These are phyloP conservation scores for Poeciliopsis turneri DNA, from an alignment of 2,797 vertebrate species.

Conservation along the genomic window DNA sequence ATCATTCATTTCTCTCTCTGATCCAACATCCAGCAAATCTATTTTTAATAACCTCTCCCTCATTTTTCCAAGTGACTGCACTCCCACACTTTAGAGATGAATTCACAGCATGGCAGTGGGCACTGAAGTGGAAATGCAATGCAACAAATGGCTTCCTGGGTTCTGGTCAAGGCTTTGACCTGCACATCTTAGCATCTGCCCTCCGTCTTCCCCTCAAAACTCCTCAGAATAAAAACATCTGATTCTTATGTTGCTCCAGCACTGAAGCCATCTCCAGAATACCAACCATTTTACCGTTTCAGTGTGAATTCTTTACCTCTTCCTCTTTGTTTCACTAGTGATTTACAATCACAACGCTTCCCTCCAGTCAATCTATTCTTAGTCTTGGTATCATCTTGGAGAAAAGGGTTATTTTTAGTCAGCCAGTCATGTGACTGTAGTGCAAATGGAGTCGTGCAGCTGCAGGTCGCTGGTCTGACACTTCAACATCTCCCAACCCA, in stretches of 20 bases:
- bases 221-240: background rate
- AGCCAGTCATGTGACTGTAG: slow-evolving; percentile 56
- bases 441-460: slow-evolving; percentile 52
- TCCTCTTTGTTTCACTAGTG: slow-evolving; percentile 28
- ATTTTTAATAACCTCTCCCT: background rate
- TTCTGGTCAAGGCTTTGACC: slow-evolving; percentile 1
- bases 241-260: slow-evolving; percentile 1
- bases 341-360: slow-evolving; percentile 53
- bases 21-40: background rate
- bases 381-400: slow-evolving; percentile 60
- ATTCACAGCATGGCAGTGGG: slow-evolving; percentile 4
- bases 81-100: background rate
- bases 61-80: slow-evolving; percentile 16
- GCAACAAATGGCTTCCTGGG: slow-evolving; percentile 8
- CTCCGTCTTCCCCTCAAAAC: background rate
- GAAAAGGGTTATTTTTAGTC: slow-evolving; percentile 71
- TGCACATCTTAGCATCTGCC: slow-evolving; percentile 7
- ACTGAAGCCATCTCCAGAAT: slow-evolving; percentile 24
- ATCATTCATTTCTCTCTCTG: background rate
- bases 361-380: slow-evolving; percentile 63
- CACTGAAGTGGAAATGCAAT: slow-evolving; percentile 1
- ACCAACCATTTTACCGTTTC: slow-evolving; percentile 29
- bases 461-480: slow-evolving; percentile 55
- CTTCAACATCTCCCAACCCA: slow-evolving; percentile 27
- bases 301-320: too few species aligned